These are phyloP conservation scores for Cydia splendana DNA, from an alignment of 1,140 invertebrate genomes.

Conservation along the genomic window DNA sequence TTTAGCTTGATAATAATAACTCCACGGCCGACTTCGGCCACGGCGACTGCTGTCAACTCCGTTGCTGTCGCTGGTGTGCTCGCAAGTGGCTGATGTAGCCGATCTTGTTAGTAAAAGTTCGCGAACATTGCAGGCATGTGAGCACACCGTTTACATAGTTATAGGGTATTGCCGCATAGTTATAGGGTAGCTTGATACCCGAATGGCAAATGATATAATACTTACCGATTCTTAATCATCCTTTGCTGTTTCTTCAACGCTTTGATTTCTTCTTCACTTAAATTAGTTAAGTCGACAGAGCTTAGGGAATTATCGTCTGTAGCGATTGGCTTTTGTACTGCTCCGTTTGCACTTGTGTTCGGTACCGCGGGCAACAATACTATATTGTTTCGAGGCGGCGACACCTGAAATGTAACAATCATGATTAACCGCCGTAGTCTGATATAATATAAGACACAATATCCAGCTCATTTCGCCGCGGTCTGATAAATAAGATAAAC, in stretches of 20 bases:
- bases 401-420: constrained; percentile 41
- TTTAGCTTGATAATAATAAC: background rate
- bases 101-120: no score
- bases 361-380: constrained; percentile 47
- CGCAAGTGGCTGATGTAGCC: no score
- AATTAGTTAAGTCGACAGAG: constrained; percentile 49
- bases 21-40: no score
- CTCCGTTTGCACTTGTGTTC: constrained; percentile 31
- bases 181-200: no score
- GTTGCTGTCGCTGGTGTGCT: no score
- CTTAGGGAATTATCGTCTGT: constrained; percentile 36
- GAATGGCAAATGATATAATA: constrained; percentile 8
- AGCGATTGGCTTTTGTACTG: constrained; percentile 36
- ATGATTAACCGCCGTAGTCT: background rate
- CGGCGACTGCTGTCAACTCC: no score
- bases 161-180: no score
- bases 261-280: constrained; percentile 65
- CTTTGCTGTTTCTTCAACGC: constrained; percentile 89
- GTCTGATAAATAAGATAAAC: no score
- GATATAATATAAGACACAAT: no score
- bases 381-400: constrained; percentile 48
- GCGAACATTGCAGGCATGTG: no score
- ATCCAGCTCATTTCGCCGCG: no score
- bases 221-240: constrained; percentile 91
- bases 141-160: no score